phyloP scores from a whole-genome alignment of 2,888 invertebrate species.

The Mythimna vitellina region DNA sequence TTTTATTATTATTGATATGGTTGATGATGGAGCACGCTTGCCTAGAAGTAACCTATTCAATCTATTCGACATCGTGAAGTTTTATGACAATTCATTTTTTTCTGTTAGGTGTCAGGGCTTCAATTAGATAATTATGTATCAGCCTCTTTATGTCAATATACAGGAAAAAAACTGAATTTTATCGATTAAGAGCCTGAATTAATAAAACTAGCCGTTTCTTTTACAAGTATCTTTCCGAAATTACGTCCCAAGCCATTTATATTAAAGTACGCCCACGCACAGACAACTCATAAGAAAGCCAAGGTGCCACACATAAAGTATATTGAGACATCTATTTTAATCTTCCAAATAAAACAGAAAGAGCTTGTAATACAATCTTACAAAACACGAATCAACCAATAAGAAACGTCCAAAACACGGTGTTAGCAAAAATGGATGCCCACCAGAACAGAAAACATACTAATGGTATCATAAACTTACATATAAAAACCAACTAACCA shows the following conservation, averaged over 20 bases:
- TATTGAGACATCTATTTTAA: conserved; percentile 52
- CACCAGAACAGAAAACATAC: conserved; percentile 82
- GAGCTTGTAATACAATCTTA: conserved; percentile 55
- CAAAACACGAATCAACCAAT: conserved; percentile 62
- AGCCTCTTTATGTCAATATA: no score
- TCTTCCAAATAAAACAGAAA: conserved; percentile 57
- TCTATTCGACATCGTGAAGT: no score
- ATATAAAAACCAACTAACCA: conserved; percentile 70
- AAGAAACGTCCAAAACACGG: conserved; percentile 73
- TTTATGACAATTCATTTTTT: no score
- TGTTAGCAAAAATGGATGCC: conserved; percentile 77
- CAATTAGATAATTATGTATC: no score
- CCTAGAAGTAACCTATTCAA: no score
- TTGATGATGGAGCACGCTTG: no score
- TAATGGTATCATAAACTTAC: conserved; percentile 82
- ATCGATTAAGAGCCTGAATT: neutral
- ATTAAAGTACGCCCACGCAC: conserved; percentile 1
- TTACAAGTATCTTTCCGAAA: neutral
- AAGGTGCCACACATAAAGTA: conserved; percentile 41
- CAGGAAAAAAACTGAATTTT: no score
- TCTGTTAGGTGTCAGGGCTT: no score
- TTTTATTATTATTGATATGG: no score
- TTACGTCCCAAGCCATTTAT: neutral
- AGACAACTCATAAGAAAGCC: conserved; percentile 10
- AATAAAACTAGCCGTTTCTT: neutral